Percentiles rank a stretch among this genome's conserved stretches.
Evolutionary conservation across 2,888 invertebrate species (phyloP).

Genomic region (Opisthograptis luteolata): DNA sequence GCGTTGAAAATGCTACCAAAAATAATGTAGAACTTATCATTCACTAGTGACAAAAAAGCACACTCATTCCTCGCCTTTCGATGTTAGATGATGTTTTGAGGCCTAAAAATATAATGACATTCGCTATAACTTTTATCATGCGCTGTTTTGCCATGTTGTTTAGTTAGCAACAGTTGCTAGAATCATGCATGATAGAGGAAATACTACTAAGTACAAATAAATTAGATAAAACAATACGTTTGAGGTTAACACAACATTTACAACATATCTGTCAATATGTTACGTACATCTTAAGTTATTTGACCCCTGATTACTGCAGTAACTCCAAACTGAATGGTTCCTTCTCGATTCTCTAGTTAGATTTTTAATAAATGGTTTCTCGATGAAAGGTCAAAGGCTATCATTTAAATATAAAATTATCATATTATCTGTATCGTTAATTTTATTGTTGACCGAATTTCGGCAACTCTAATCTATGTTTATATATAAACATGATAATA

Average conservation of each 20-base stretch:
- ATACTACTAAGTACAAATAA: conserved; percentile 33
- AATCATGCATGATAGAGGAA: conserved; percentile 9
- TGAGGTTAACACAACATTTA: conserved; percentile 46
- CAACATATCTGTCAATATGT: conserved; percentile 32
- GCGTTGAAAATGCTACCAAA: too few relatives aligned
- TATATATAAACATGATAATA: too few relatives aligned
- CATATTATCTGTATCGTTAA: neutral
- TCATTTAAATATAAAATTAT: neutral
- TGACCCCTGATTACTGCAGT: conserved; percentile 41
- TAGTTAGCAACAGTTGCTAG: conserved; percentile 25
- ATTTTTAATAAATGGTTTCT: neutral
- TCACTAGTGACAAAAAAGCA: too few relatives aligned
- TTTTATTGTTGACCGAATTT: neutral
- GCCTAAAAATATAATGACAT: too few relatives aligned
- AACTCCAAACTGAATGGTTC: conserved; percentile 14
- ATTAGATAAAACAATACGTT: conserved; percentile 28
- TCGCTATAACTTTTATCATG: neutral
- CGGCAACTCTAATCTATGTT: neutral
- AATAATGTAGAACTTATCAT: too few relatives aligned
- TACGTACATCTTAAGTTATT: conserved; percentile 30
- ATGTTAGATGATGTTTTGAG: too few relatives aligned
- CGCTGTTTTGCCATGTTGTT: neutral
- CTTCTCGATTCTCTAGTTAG: neutral
- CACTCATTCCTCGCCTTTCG: too few relatives aligned
- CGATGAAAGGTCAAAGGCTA: neutral